Percentiles rank a stretch among this genome's conserved stretches.
These are phyloP conservation scores for Microctenopoma lineatum DNA, from an alignment of 2,797 vertebrate genomes.

Conservation along the genomic window DNA sequence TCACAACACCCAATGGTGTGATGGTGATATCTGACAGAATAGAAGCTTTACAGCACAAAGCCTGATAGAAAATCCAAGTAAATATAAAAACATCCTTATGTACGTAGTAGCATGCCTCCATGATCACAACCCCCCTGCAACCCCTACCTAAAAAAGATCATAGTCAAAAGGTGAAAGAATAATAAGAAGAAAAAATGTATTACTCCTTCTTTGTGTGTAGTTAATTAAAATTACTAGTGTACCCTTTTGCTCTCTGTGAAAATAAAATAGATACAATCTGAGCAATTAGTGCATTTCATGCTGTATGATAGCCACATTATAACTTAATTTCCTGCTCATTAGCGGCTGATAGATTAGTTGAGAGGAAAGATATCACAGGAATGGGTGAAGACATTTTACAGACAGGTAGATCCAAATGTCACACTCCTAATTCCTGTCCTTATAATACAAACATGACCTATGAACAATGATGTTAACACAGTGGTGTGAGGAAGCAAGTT, in stretches of 20 bases:
- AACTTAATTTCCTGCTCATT: slow-evolving; percentile 87
- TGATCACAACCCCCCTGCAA: background rate
- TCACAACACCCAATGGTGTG: background rate
- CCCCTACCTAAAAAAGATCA: slow-evolving; percentile 29
- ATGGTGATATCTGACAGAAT: slow-evolving; percentile 2
- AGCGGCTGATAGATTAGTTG: slow-evolving; percentile 71
- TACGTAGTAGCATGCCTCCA: slow-evolving; percentile 64
- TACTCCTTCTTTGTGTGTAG: slow-evolving; percentile 84
- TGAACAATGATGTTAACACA: slow-evolving; percentile 16
- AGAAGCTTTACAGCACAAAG: background rate
- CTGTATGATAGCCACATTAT: slow-evolving; percentile 81
- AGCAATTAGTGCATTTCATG: slow-evolving; percentile 85
- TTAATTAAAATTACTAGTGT: slow-evolving; percentile 86
- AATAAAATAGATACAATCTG: slow-evolving; percentile 80
- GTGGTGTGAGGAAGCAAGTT: background rate
- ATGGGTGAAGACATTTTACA: slow-evolving; percentile 13
- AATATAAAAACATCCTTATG: slow-evolving; percentile 5
- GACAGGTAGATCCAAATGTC: slow-evolving; percentile 26
- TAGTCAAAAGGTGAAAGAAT: slow-evolving; percentile 78
- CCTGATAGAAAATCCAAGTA: background rate
- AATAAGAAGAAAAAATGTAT: slow-evolving; percentile 67
- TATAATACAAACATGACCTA: slow-evolving; percentile 23
- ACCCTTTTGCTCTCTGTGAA: slow-evolving; percentile 83
- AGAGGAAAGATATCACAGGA: slow-evolving; percentile 40
- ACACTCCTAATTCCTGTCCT: slow-evolving; percentile 4